Evolutionary conservation across 2,888 invertebrate genomes (phyloP), one percentile per base, ranked within the genome.

Genomic region (Cryptocheilus praepositus): DNA sequence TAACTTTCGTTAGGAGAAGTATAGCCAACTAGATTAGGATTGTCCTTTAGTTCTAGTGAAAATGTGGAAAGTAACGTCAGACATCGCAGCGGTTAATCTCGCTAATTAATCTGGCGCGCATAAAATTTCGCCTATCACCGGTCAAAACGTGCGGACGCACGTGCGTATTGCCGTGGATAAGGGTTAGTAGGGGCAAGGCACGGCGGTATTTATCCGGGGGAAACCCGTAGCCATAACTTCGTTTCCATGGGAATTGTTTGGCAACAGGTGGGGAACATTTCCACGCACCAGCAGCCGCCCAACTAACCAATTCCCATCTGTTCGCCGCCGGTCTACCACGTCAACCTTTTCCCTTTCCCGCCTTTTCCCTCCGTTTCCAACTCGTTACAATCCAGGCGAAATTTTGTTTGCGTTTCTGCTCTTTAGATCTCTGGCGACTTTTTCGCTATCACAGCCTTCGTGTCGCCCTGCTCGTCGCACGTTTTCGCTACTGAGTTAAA

Each of bases 201-300:
- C 36, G 36, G 36, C 8, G 36, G 36, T 36, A 36, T 36, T 36
- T 36, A 36, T 36, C 36, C 36, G 11, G 36, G 18, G 22, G 55
- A 25, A 79, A 82, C 74, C 72, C 77, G 76, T 75, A 79, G 67
- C 74, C 81, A 81, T 85, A 87, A 87, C 81, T 87, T 87, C 74
- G 85, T 86, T 86, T 86, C 85, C 86, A 84, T 82, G 84, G 86
- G 82, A 85, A 87, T 87, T 81, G 86, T 85, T 85, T 86, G 86
- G 86, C 88, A 87, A 88, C 87, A 88, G 87, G 88, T 88, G 87
- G 86, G 83, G 84, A 82, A 85, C 83, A 86, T 86, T 86, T 86
- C 80, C 81, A 79, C 82, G 79, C 76, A 81, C 74, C 79, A 77
- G 72, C 76, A 81, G 62, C 61, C 57, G 54, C 55, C 62, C 61